Conservation (phyloP, 2,113 vertebrate genomes). For the Macquaria ambigua region DNA sequence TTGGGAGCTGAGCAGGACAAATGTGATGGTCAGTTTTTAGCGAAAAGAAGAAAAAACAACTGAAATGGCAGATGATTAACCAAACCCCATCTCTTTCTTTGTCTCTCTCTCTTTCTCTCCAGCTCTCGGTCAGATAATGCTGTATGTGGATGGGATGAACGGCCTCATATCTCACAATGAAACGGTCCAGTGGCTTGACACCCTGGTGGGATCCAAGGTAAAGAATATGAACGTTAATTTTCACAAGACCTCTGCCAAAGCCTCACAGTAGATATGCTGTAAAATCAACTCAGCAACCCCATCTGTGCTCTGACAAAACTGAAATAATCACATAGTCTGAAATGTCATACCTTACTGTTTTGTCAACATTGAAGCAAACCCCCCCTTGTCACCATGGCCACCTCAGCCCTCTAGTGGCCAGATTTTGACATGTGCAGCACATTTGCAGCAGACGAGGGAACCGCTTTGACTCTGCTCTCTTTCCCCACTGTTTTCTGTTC, state of each 20-base stretch:
- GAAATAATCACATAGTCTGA: constrained; percentile 10
- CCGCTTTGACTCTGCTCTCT: background rate
- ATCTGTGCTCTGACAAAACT: constrained; percentile 21
- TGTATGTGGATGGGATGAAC: constrained; percentile 99
- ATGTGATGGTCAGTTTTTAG: background rate
- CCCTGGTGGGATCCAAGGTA: constrained; percentile 97
- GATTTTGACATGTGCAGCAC: background rate
- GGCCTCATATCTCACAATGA: constrained; percentile 96
- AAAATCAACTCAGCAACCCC: constrained; percentile 3
- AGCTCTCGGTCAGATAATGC: constrained; percentile 99
- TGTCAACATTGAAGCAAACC: too few species aligned
- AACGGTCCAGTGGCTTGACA: constrained; percentile 97
- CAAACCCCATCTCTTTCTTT: constrained; percentile 6
- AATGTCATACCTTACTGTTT: background rate
- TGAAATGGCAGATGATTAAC: constrained; percentile 37
- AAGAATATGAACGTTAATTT: constrained; percentile 38
- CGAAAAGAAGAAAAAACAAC: background rate
- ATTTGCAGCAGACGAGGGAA: constrained; percentile 16
- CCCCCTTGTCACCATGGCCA: constrained; percentile 13
- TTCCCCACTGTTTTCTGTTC: constrained; percentile 22
- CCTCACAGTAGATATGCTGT: background rate
- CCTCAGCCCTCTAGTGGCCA: constrained; percentile 76
- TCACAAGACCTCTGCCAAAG: background rate
- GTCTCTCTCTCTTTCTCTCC: constrained; percentile 1
- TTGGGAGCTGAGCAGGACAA: background rate